These are phyloP conservation scores for Adrianichthys oophorus DNA, from an alignment of 2,797 vertebrate species.

Conservation along the genomic window DNA sequence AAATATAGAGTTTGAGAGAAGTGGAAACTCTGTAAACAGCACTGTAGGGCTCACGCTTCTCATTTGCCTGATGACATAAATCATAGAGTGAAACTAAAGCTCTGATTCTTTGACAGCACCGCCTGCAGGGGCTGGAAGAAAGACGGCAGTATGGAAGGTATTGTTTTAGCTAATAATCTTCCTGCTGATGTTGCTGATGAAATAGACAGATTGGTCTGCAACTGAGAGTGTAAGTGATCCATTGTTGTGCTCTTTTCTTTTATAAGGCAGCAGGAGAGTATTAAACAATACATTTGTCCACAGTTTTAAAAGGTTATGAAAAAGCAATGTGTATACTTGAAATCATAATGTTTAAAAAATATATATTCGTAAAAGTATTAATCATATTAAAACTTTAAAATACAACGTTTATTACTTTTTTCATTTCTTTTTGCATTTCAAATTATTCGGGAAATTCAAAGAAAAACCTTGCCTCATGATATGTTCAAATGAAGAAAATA, in stretches of 20 bases:
- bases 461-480: too few species aligned
- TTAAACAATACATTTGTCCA: neutral
- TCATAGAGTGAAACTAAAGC: constrained; percentile 73
- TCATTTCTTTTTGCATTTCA: too few species aligned
- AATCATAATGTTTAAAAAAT: too few species aligned
- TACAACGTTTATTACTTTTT: too few species aligned
- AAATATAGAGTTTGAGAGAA: constrained; percentile 52
- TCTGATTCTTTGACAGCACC: constrained; percentile 62
- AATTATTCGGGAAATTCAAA: too few species aligned
- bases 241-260: constrained; percentile 15
- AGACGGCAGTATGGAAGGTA: constrained; percentile 56
- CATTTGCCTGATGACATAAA: constrained; percentile 82
- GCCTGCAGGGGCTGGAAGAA: constrained; percentile 50
- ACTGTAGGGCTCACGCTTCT: constrained; percentile 70
- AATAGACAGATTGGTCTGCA: constrained; percentile 61
- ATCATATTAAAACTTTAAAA: too few species aligned
- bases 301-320: too few species aligned
- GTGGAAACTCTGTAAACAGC: constrained; percentile 61
- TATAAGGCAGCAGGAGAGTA: constrained; percentile 3
- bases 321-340: too few species aligned
- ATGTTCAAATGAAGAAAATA: too few species aligned
- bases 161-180: constrained; percentile 65
- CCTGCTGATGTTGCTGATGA: constrained; percentile 68
- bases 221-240: constrained; percentile 9
- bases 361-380: too few species aligned